Conservation (phyloP, 2,113 vertebrate species). For the Cephalopholis sonnerati region DNA sequence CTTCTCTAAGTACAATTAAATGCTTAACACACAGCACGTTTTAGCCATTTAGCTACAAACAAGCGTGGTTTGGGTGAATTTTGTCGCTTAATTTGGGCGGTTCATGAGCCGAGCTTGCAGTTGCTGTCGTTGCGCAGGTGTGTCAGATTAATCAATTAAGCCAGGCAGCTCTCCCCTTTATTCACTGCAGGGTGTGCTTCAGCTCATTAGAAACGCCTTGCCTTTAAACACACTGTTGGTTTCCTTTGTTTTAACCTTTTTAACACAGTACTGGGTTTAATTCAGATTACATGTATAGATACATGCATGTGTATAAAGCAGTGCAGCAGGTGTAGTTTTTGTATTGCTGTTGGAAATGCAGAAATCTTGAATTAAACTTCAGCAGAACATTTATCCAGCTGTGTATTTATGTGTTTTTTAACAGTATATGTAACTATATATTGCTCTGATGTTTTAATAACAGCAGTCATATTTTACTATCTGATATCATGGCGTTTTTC, state of each 20-base stretch:
- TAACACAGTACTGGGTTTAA: neutral
- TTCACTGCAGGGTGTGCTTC: neutral
- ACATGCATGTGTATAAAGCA: too few species aligned
- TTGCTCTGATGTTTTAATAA: neutral
- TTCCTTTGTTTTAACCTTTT: neutral
- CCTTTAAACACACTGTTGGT: neutral
- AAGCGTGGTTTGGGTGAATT: neutral
- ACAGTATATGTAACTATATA: neutral
- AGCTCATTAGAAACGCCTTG: neutral
- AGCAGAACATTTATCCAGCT: neutral
- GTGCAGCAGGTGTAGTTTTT: neutral
- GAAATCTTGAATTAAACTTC: neutral
- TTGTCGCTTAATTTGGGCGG: neutral
- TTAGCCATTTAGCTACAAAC: neutral
- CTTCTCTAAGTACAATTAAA: neutral
- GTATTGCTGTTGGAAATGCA: neutral
- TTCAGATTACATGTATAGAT: neutral
- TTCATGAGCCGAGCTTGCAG: neutral
- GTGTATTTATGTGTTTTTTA: neutral
- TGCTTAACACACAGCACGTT: too few species aligned
- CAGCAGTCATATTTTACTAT: neutral
- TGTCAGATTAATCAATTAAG: conserved; percentile 42
- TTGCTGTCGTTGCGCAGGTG: conserved; percentile 48
- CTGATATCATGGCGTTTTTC: neutral
- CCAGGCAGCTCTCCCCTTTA: neutral